Conservation (phyloP, 2,113 vertebrate species). For the Oryzias javanicus region DNA sequence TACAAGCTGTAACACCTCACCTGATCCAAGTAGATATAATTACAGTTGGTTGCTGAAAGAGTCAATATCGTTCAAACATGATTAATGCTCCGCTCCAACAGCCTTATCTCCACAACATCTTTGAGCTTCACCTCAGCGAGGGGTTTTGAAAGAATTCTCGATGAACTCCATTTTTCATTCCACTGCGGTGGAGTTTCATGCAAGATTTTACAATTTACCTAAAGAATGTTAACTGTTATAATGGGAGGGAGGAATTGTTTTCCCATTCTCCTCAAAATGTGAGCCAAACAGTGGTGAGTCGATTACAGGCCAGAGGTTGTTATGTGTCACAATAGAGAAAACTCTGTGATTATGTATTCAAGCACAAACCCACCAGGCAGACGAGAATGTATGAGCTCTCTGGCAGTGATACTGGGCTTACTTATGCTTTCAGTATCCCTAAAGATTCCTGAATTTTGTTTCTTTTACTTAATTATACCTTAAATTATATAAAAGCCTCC, state of each 20-base stretch:
- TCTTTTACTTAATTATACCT: not conserved
- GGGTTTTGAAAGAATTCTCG: not conserved
- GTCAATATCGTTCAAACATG: slow-evolving; percentile 17
- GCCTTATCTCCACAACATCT: not conserved
- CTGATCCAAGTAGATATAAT: slow-evolving; percentile 26
- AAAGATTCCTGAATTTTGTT: not conserved
- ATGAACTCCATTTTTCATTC: slow-evolving; percentile 25
- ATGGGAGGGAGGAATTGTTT: not conserved
- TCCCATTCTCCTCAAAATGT: not conserved
- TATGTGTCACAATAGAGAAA: slow-evolving; percentile 7
- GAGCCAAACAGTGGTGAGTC: slow-evolving; percentile 3
- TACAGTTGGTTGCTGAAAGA: slow-evolving; percentile 32
- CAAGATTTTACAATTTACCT: slow-evolving; percentile 11
- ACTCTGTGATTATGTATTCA: slow-evolving; percentile 6
- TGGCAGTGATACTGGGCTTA: not conserved
- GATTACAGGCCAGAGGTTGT: slow-evolving; percentile 12
- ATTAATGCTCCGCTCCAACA: slow-evolving; percentile 15
- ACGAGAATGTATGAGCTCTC: not conserved
- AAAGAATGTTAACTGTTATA: slow-evolving; percentile 21
- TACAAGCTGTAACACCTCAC: slow-evolving; percentile 42
- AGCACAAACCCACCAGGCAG: slow-evolving; percentile 8
- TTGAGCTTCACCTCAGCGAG: not conserved
- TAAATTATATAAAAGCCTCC: too few species aligned
- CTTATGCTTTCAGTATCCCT: not conserved
- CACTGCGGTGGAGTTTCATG: slow-evolving; percentile 18